phyloP scores from a whole-genome alignment of 92 coral and sea anemone species.

The Siderastrea radians region DNA sequence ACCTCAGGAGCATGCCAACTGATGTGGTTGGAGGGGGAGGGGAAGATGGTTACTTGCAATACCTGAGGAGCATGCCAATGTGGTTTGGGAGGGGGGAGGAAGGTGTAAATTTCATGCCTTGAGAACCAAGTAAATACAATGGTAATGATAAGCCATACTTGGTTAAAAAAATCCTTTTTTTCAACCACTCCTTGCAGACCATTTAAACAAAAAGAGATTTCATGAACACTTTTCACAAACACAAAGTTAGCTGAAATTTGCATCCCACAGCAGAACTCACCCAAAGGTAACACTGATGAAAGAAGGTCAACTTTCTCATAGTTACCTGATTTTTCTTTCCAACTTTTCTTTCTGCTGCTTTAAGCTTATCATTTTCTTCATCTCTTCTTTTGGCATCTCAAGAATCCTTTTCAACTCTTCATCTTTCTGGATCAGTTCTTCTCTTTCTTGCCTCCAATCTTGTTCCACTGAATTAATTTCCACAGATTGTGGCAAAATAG shows the following conservation, averaged over 20 bases:
- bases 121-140: too few relatives aligned
- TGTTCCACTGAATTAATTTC: background rate
- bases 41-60: too few relatives aligned
- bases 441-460: constrained; percentile 6
- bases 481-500: background rate
- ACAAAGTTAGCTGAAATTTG: background rate
- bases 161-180: too few relatives aligned
- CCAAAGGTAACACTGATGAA: background rate
- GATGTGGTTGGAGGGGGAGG: too few relatives aligned
- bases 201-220: too few relatives aligned
- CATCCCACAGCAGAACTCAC: background rate
- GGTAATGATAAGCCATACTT: too few relatives aligned
- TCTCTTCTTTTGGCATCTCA: constrained; percentile 24
- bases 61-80: too few relatives aligned
- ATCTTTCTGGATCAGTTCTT: constrained; percentile 21
- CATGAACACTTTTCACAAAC: background rate
- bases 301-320: background rate
- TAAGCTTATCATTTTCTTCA: constrained; percentile 26
- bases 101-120: too few relatives aligned
- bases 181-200: too few relatives aligned
- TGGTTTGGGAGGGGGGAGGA: too few relatives aligned
- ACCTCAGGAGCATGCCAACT: too few relatives aligned
- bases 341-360: constrained; percentile 40
- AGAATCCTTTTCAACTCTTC: constrained; percentile 26
- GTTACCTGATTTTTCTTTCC: constrained; percentile 50